Conservation (phyloP, 2,797 vertebrate species). For the Atherinosoma microstoma region DNA sequence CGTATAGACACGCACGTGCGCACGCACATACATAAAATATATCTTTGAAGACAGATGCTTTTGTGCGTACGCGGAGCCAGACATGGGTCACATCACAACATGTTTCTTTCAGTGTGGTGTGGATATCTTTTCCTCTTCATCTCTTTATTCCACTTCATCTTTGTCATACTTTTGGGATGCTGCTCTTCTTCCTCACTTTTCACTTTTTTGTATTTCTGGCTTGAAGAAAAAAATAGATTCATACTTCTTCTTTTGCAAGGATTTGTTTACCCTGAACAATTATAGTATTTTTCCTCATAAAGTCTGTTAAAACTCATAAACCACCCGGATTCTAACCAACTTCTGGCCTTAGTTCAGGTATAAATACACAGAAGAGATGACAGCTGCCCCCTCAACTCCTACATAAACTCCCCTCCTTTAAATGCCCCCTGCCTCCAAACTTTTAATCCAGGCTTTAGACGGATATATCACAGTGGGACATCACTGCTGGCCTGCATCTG, state of each 20-base stretch:
- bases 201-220: conserved; percentile 1
- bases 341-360: conserved; percentile 28
- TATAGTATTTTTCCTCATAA: neutral
- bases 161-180: conserved; percentile 50
- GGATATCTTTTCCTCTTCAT: conserved; percentile 54
- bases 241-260: conserved; percentile 11
- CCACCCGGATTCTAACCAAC: conserved; percentile 28
- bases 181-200: conserved; percentile 22
- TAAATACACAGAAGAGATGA: conserved; percentile 48
- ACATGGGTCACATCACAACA: conserved; percentile 74
- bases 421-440: conserved; percentile 59
- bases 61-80: conserved; percentile 61
- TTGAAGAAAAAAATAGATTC: conserved; percentile 4
- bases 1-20: conserved; percentile 46
- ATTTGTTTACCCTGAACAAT: conserved; percentile 24
- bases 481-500: conserved; percentile 74
- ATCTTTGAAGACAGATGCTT: conserved; percentile 75
- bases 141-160: conserved; percentile 66
- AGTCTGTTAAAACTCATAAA: conserved; percentile 29
- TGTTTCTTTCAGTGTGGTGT: conserved; percentile 47
- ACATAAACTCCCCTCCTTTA: conserved; percentile 46
- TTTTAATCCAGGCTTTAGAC: conserved; percentile 77
- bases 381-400: conserved; percentile 36
- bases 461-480: conserved; percentile 71
- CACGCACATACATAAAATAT: conserved; percentile 57